Evolutionary conservation across 2,888 invertebrate genomes (phyloP).

Genomic region (Catocala nupta): DNA sequence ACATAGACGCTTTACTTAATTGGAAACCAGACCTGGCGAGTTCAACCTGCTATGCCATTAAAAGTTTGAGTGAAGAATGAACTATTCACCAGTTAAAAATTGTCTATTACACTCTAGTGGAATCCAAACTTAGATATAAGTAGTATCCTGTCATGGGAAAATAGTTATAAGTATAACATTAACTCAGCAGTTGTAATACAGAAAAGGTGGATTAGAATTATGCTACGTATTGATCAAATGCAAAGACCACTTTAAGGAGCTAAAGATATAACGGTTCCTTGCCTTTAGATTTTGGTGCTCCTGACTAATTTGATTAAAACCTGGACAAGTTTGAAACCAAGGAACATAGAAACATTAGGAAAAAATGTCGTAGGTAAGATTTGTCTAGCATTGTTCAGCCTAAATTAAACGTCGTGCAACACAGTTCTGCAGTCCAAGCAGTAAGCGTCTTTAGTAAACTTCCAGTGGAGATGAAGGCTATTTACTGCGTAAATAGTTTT

Average conservation of each 20-base stretch:
- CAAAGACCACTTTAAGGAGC: background rate
- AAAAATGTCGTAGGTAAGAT: no score
- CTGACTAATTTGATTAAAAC: no score
- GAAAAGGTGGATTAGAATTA: slow-evolving; percentile 3
- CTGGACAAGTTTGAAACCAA: no score
- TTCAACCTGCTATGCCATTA: slow-evolving; percentile 3
- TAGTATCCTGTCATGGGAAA: slow-evolving; percentile 8
- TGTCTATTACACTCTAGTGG: slow-evolving; percentile 5
- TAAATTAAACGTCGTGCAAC: no score
- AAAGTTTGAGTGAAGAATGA: background rate
- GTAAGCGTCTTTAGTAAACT: no score
- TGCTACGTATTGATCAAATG: background rate
- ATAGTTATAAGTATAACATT: slow-evolving; percentile 7
- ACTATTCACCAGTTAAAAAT: background rate
- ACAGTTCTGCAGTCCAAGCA: no score
- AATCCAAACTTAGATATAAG: slow-evolving; percentile 3
- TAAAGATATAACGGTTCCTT: slow-evolving; percentile 9
- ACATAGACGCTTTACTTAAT: background rate
- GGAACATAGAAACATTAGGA: no score
- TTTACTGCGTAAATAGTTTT: no score
- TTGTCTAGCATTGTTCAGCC: no score
- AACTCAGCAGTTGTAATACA: slow-evolving; percentile 1
- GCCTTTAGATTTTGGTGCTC: slow-evolving; percentile 4
- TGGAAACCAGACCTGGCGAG: background rate
- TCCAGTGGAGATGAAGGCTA: no score